Percentiles rank a stretch among this genome's conserved stretches.
These are phyloP conservation scores for Antitype chi DNA, from an alignment of 2,888 invertebrate genomes.

Conservation along the genomic window DNA sequence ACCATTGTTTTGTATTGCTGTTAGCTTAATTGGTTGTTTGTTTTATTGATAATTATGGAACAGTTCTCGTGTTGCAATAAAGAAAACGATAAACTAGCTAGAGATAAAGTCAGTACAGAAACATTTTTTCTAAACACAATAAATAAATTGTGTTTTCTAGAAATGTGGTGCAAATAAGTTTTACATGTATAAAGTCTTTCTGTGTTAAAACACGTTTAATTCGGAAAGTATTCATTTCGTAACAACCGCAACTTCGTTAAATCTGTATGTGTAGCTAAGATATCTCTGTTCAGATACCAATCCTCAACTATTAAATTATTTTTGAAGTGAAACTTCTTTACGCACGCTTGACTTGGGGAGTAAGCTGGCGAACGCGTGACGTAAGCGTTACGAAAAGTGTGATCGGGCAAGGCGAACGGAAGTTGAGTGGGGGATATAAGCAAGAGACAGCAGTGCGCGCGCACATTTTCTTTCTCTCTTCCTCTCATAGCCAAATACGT, in stretches of 20 bases:
- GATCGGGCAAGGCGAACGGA: no score
- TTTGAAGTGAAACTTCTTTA: no score
- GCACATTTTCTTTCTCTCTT: no score
- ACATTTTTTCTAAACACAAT: not conserved
- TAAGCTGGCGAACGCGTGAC: no score
- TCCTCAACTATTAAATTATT: not conserved
- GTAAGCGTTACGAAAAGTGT: no score
- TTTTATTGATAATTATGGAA: conserved; percentile 1
- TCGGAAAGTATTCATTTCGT: not conserved
- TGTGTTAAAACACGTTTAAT: not conserved
- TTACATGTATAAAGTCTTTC: not conserved
- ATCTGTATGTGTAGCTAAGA: not conserved
- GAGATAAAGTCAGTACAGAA: not conserved
- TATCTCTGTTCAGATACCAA: not conserved
- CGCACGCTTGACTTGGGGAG: no score
- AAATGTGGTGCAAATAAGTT: not conserved
- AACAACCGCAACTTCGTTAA: not conserved
- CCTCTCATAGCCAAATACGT: no score
- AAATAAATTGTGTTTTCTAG: not conserved
- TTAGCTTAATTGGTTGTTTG: conserved; percentile 1
- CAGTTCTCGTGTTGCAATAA: not conserved
- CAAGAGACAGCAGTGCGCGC: no score
- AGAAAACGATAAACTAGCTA: not conserved
- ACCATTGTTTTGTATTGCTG: conserved; percentile 23
- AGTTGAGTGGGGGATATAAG: no score